A percentile compares a stretch with the other conserved stretches of the same genome.
Evolutionary conservation across 2,113 vertebrate species (phyloP).

Genomic region (Stigmatopora argus): DNA sequence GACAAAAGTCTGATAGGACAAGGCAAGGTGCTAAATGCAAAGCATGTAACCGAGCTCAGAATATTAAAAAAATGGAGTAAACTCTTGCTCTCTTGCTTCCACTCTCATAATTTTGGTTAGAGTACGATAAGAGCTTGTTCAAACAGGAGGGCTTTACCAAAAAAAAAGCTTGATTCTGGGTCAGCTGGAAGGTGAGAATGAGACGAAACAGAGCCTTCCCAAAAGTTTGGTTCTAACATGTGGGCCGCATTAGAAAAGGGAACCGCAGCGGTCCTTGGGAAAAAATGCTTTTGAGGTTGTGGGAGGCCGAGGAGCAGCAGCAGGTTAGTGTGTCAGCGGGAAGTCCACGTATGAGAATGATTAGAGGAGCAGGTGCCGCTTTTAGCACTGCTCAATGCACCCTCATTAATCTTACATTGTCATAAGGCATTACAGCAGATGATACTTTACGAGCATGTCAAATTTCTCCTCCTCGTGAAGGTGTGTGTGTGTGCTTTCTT

Average conservation of each 20-base stretch:
- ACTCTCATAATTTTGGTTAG: constrained; percentile 21
- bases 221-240: constrained; percentile 62
- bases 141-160: constrained; percentile 67
- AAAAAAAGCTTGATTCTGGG: constrained; percentile 63
- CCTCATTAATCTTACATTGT: constrained; percentile 68
- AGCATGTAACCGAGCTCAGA: background rate
- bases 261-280: constrained; percentile 50
- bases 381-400: constrained; percentile 50
- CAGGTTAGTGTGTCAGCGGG: constrained; percentile 72
- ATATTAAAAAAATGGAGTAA: background rate
- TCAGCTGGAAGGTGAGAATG: constrained; percentile 75
- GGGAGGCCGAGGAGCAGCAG: constrained; percentile 66
- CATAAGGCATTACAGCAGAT: constrained; percentile 55
- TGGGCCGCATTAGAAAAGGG: constrained; percentile 71
- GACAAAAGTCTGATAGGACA: too few relatives aligned
- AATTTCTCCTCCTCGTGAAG: constrained; percentile 20
- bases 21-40: background rate
- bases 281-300: constrained; percentile 63
- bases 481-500: constrained; percentile 49
- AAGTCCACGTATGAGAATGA: constrained; percentile 70
- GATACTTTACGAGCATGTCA: constrained; percentile 58
- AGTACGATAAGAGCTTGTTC: constrained; percentile 35
- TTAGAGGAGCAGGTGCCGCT: constrained; percentile 75
- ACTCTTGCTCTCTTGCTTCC: background rate
- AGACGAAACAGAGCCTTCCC: constrained; percentile 55